Conservation (phyloP, 2,113 vertebrate genomes). For the Tyrannus savana region DNA sequence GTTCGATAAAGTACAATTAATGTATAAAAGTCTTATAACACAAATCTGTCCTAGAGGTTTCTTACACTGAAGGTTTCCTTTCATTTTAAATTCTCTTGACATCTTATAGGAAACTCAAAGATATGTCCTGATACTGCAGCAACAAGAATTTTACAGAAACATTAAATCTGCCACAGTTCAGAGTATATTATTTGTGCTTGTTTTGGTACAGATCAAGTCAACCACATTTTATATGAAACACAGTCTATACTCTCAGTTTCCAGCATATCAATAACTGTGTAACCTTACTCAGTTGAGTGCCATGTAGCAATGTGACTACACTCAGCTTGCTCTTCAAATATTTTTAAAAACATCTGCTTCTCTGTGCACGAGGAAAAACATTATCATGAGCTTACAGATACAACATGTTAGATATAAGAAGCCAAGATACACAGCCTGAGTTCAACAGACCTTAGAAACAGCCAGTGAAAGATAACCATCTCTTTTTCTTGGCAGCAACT, state of each 20-base stretch:
- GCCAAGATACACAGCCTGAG: not conserved
- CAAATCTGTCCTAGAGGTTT: not conserved
- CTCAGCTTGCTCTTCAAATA: not conserved
- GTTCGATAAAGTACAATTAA: not conserved
- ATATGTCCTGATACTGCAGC: not conserved
- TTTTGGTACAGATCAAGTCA: not conserved
- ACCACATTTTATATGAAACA: not conserved
- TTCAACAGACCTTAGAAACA: not conserved
- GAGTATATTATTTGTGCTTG: not conserved
- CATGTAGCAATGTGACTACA: rapidly evolving
- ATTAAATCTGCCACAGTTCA: not conserved
- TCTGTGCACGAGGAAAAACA: not conserved
- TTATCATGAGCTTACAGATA: not conserved
- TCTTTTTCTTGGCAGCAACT: not conserved
- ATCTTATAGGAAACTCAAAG: not conserved
- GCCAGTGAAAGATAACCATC: not conserved
- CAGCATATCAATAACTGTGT: not conserved
- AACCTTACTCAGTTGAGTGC: not conserved
- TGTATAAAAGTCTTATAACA: not conserved
- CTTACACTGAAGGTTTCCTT: not conserved
- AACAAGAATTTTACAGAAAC: not conserved
- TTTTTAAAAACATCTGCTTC: not conserved
- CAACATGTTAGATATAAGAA: not conserved
- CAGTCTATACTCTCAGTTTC: not conserved
- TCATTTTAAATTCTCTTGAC: not conserved